Evolutionary conservation across 2,797 vertebrate species (phyloP).

Genomic region (Sebastes diploproa): DNA sequence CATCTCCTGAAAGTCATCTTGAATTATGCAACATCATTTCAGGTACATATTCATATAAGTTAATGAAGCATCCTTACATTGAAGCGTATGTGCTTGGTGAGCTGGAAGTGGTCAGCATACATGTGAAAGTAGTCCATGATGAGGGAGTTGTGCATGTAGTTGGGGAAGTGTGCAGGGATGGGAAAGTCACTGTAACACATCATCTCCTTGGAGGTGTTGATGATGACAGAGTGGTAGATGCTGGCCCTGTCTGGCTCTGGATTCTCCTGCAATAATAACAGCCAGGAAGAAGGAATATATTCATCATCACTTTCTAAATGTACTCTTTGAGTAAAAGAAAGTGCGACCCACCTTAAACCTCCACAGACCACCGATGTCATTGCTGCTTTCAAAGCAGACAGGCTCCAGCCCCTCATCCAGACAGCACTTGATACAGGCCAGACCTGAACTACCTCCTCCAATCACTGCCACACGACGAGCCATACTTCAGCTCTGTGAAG

Average conservation of each 20-base stretch:
- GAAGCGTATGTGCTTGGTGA: constrained; percentile 81
- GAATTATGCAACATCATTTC: not conserved
- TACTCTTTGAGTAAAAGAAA: not conserved
- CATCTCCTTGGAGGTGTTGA: constrained; percentile 94
- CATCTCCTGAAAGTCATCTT: no score
- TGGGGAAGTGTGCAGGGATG: constrained; percentile 88
- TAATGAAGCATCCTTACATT: constrained; percentile 77
- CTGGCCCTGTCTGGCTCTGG: constrained; percentile 86
- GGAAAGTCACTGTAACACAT: constrained; percentile 90
- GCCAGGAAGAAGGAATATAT: not conserved
- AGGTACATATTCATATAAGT: not conserved
- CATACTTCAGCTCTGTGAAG: constrained; percentile 44
- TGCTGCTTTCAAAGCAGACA: constrained; percentile 87
- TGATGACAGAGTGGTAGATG: constrained; percentile 89
- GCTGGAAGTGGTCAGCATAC: constrained; percentile 84
- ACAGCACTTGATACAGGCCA: constrained; percentile 85
- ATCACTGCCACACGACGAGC: constrained; percentile 82
- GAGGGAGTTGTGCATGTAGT: constrained; percentile 86
- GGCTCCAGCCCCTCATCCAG: constrained; percentile 89
- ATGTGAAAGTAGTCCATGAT: constrained; percentile 88
- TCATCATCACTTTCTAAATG: no score
- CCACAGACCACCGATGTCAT: constrained; percentile 91
- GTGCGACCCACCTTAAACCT: constrained; percentile 84
- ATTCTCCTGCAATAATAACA: constrained; percentile 79
- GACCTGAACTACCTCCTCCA: constrained; percentile 85